Base-by-base conservation (phyloP, 35 echinoderm and acorn worm species). In the Apostichopus japonicus region DNA sequence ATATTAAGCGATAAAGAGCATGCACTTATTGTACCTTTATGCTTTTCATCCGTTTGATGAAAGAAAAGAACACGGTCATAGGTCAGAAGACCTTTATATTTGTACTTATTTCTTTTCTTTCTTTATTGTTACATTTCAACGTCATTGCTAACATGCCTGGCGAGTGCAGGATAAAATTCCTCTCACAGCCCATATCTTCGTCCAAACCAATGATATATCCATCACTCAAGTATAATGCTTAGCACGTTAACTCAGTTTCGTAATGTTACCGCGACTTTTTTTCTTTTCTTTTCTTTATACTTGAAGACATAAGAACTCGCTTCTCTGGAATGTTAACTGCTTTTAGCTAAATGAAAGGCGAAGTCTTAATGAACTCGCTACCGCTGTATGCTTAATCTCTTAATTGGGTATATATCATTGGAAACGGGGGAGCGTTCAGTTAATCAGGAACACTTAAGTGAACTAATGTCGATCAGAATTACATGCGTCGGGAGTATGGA, bases 321-420 rank as follows among this genome's bases (percentile, higher is more conserved):
- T 84, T 58, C 54, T 16, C n/a, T 23, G 81, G 81, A 84, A 84
- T 84, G 81, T 84, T 84, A 84, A 84, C 81, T 84, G 81, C 81
- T 84, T 84, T 84, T 84, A 84, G 81, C 81, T 84, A 84, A 84
- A 84, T 84, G 81, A 57, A 84, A 84, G 81, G 81, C 81, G 81
- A 84, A 84, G 81, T 56, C 81, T 84, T 84, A 84, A 84, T 84
- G 81, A 84, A 84, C 54, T 84, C 81, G 81, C 55, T 84, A 84
- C 81, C 81, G 81, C 54, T 84, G 81, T 58, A 84, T 57, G 56
- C 81, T 19, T 84, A 57, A 84, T 84, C 81, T 84, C 81, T 84
- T 84, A 84, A 84, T 84, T 84, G 81, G 81, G 81, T 54, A 84
- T 84, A 84, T 84, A 84, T 84, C 81, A 84, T 84, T 57, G 51